Base-by-base conservation (phyloP, 1,140 invertebrate species). In the Heliconius hewitsoni region DNA sequence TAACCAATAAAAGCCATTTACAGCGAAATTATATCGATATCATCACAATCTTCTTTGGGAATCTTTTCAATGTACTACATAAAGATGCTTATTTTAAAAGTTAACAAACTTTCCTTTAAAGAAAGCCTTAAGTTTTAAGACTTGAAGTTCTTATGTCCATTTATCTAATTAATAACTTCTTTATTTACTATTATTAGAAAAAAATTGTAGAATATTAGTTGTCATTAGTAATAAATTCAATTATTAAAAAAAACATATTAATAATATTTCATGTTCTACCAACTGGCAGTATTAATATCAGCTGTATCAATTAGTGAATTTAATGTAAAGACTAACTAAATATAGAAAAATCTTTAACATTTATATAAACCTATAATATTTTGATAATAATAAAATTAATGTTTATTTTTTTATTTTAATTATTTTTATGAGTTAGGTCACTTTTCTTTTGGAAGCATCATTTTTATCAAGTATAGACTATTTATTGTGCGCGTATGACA, bases 1-100 rank as follows among this genome's bases (percentile, higher is more conserved):
- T 73, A 27, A 74, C 19, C 37, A 39, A 27, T n/a, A 30, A 30
- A 79, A 79, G 37, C 39, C 16, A 77, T 71, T 37, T 50, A 71
- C 70, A 71, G 60, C 72, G 30, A 73, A 74, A 76, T 82, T 73
- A 70, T 37, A 74, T 74, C 76, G 73, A 55, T 77, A 73, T 74
- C 72, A 84, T 84, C 81, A 84, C 79, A 84, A 76, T 74, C 50
- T 74, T 83, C 81, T 84, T 83, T 84, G 81, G 81, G 80, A 83
- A 46, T 46, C 42, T 16, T 46, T 13, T 1, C 42, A 46, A 46
- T 46, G 42, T 16, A 46, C 42, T 46, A 19, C 0, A 52, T 52
- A 52, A 52, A 52, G 5, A 52, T 19, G 42, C 42, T 46, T 11
- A 13, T 46, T 46, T 37, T 6, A 37, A 46, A 46, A 13, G 11